A percentile compares a stretch with the other conserved stretches of the same genome.
Evolutionary conservation across 2,797 vertebrate genomes (phyloP).

Genomic region (Fistularia tabacaria): DNA sequence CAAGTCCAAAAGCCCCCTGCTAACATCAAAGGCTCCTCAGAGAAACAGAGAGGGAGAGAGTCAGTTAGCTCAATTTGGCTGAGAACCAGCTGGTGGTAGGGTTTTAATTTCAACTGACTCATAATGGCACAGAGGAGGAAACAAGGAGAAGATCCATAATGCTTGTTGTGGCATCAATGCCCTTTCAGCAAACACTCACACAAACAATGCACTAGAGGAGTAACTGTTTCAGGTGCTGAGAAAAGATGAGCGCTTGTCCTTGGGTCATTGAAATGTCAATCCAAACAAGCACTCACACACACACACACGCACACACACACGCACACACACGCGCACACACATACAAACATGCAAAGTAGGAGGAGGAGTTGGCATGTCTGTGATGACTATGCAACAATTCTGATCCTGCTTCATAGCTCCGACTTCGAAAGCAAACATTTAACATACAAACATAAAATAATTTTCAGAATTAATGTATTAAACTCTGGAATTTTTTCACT

Average conservation of each 20-base stretch:
- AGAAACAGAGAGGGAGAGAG: constrained; percentile 72
- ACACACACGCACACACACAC: constrained; percentile 15
- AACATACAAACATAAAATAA: no score
- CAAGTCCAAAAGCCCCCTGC: constrained; percentile 90
- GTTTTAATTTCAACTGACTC: constrained; percentile 81
- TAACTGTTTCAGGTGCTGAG: constrained; percentile 31
- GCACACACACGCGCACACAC: constrained; percentile 15
- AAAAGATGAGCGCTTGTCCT: constrained; percentile 51
- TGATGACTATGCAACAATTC: constrained; percentile 29
- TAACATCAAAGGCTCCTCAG: constrained; percentile 94
- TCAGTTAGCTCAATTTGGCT: constrained; percentile 91
- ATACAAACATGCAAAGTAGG: constrained; percentile 4
- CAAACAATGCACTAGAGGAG: constrained; percentile 48
- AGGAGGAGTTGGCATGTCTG: constrained; percentile 42
- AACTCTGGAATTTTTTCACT: no score
- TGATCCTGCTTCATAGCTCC: constrained; percentile 19
- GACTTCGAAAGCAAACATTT: no score
- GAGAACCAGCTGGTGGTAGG: constrained; percentile 86
- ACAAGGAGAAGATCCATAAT: constrained; percentile 41
- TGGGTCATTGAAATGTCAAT: constrained; percentile 41
- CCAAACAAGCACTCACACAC: constrained; percentile 17
- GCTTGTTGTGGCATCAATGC: constrained; percentile 28
- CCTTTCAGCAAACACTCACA: constrained; percentile 39
- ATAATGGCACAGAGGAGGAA: constrained; percentile 56
- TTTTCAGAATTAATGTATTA: no score